Conservation (phyloP, 2,113 vertebrate genomes). For the Thermophis baileyi region DNA sequence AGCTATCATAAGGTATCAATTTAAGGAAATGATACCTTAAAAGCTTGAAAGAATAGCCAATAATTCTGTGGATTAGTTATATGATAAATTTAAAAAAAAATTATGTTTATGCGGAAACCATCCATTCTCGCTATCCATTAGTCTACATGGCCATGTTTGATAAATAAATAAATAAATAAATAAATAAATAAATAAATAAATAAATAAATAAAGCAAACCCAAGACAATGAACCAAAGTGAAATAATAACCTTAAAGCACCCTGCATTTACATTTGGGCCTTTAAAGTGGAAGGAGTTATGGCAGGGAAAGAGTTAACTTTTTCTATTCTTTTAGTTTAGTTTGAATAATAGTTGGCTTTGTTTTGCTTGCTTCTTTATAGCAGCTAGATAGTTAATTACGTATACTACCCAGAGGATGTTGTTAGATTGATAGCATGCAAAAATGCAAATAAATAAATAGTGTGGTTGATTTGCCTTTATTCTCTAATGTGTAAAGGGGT, state of each 20-base stretch:
- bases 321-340: neutral
- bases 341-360: neutral
- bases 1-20: no score
- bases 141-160: neutral
- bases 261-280: neutral
- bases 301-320: neutral
- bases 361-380: neutral
- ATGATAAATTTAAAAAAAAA: neutral
- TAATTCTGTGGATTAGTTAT: accelerated
- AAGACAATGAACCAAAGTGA: neutral
- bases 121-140: neutral
- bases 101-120: neutral
- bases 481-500: neutral
- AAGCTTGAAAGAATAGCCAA: neutral
- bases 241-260: neutral
- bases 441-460: neutral
- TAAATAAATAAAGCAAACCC: neutral
- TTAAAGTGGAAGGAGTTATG: neutral
- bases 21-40: neutral
- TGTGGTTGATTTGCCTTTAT: neutral
- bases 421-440: neutral
- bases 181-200: no score
- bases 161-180: no score
- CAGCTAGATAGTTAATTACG: neutral
- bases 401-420: neutral